Base-by-base conservation (phyloP, 2,888 invertebrate genomes). In the Mechanitis mazaeus region DNA sequence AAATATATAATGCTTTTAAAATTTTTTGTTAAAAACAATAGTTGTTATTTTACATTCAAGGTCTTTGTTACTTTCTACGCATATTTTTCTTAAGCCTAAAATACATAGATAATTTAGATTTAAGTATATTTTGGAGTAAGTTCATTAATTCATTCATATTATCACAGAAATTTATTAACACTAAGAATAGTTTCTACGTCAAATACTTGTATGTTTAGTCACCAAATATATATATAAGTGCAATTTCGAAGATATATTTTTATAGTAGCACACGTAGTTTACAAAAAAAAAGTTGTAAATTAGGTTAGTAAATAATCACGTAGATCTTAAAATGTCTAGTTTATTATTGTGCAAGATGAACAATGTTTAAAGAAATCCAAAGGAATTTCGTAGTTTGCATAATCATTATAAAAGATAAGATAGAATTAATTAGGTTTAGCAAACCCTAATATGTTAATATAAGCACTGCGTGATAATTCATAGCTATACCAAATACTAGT, bases 401-500 rank as follows among this genome's bases (percentile, higher is more conserved):
- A 11, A 50, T 7, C 50, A 9, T 50, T 31, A 9, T 47, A 50
- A 50, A 28, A 31, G 28, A 31, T 50, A 31, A 31, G 31, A 31
- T 42, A 42, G 9, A 11, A 5, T 42, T 42, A 42, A 42, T 9
- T 42, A 42, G 42, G 9, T 42, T 42, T 42, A 42, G 9, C 6
- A 42, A 9, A 42, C 42, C 35, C 42, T 42, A 42, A 42, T 42
- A 42, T 42, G 42, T 42, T 42, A 42, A 42, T 42, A 64, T 35
- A 59, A 64, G 61, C 64, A 64, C 59, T 58, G 56, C 61, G 64
- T 64, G 64, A 64, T 64, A 64, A 60, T 11, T 9, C 9, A 9
- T 42, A 42, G 42, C 3, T 42, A 9, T 42, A 42, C 42, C 42
- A 9, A 42, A 42, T 3, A 42, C 6, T 9, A 42, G 9, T 42